Conservation (phyloP, 2,888 invertebrate species). For the Ectemnius cavifrons region DNA sequence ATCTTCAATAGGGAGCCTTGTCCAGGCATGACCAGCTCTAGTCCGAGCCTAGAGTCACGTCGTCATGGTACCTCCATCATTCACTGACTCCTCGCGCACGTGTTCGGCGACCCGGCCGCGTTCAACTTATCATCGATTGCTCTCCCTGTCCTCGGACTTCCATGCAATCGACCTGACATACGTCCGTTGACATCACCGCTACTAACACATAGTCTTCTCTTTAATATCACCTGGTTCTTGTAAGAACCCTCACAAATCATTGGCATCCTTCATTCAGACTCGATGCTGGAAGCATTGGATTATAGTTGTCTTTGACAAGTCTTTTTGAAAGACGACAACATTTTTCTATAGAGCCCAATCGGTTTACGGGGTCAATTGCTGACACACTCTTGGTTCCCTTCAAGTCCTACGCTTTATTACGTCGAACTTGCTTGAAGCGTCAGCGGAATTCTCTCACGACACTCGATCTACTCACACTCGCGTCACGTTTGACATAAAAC, state of each 20-base stretch:
- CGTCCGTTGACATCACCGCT: neutral
- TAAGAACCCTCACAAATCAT: too few species aligned
- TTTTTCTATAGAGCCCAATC: too few species aligned
- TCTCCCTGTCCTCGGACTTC: neutral
- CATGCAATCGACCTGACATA: neutral
- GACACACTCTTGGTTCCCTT: too few species aligned
- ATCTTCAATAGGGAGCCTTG: slow-evolving; percentile 31
- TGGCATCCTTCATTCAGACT: too few species aligned
- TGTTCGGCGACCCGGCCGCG: neutral
- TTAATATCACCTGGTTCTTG: too few species aligned
- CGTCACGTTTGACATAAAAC: neutral
- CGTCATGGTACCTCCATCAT: neutral
- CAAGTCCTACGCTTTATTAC: neutral
- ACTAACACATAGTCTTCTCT: too few species aligned
- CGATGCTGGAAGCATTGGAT: too few species aligned
- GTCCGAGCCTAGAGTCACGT: neutral
- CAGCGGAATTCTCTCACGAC: neutral
- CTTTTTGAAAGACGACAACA: too few species aligned
- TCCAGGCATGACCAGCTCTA: slow-evolving; percentile 7
- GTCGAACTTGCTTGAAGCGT: neutral
- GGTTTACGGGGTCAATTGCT: too few species aligned
- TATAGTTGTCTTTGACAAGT: too few species aligned
- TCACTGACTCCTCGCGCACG: neutral
- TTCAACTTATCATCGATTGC: neutral
- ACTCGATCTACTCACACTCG: neutral